phyloP scores from a whole-genome alignment of 1,140 invertebrate genomes.

The Ladona fulva region DNA sequence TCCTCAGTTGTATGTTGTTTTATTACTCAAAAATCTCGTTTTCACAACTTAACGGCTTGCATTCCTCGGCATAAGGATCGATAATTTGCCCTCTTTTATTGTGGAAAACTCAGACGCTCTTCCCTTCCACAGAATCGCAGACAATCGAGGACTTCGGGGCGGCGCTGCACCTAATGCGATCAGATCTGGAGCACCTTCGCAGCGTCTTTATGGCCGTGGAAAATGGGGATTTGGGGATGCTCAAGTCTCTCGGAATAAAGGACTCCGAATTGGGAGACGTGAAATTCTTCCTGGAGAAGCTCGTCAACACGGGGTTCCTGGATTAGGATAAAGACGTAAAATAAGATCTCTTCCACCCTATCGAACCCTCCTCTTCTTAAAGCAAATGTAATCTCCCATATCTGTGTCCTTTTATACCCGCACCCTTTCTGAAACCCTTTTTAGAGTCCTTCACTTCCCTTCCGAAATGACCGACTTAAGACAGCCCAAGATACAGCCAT shows the following conservation, averaged over 20 bases:
- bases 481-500: not conserved
- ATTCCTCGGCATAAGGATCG: no score
- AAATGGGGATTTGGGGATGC: slow-evolving; percentile 85
- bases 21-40: no score
- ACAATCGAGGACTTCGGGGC: slow-evolving; percentile 90
- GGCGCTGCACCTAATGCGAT: slow-evolving; percentile 73
- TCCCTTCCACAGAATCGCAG: slow-evolving; percentile 72
- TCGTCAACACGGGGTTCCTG: slow-evolving; percentile 92
- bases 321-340: no score
- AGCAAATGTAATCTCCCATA: not conserved
- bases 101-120: no score
- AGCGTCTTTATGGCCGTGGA: slow-evolving; percentile 95
- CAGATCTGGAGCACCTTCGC: slow-evolving; percentile 83
- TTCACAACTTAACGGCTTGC: no score
- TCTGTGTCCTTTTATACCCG: not conserved
- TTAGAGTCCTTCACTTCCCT: not conserved
- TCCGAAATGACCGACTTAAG: not conserved
- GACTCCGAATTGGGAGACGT: slow-evolving; percentile 94
- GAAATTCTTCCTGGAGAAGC: slow-evolving; percentile 93
- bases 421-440: not conserved
- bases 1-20: no score
- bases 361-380: not conserved
- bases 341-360: no score
- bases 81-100: no score
- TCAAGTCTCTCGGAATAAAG: slow-evolving; percentile 89